Conservation (phyloP, 2,797 vertebrate genomes). For the Microctenopoma lineatum region DNA sequence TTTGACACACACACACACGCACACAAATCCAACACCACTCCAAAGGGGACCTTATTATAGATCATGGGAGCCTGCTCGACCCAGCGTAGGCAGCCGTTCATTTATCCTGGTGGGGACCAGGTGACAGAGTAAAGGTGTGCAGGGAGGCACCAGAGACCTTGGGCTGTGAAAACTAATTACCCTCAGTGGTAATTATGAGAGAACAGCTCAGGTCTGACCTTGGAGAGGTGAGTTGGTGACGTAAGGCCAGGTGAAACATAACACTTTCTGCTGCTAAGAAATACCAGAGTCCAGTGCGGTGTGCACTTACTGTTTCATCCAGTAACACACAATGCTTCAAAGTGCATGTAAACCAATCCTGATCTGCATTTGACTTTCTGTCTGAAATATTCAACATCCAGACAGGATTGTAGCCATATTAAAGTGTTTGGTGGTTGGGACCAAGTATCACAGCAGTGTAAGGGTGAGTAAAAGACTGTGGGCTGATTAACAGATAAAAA, state of each 20-base stretch:
- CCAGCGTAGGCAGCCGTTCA: slow-evolving; percentile 49
- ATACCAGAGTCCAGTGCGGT: neutral
- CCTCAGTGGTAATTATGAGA: slow-evolving; percentile 83
- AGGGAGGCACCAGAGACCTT: slow-evolving; percentile 66
- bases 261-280: slow-evolving; percentile 21
- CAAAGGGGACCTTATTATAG: slow-evolving; percentile 69
- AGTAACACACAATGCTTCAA: too few species aligned
- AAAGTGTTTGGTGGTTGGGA: too few species aligned
- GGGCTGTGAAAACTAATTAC: slow-evolving; percentile 82
- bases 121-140: slow-evolving; percentile 78
- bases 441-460: too few species aligned
- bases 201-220: slow-evolving; percentile 72
- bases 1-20: slow-evolving; percentile 23
- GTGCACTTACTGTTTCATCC: too few species aligned
- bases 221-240: slow-evolving; percentile 66
- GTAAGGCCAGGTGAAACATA: slow-evolving; percentile 5
- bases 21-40: slow-evolving; percentile 43
- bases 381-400: too few species aligned
- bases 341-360: too few species aligned
- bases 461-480: too few species aligned
- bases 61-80: slow-evolving; percentile 47
- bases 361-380: too few species aligned
- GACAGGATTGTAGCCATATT: too few species aligned
- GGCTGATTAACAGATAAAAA: too few species aligned
- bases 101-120: slow-evolving; percentile 65